Base-by-base conservation (phyloP, 2,888 invertebrate species). In the Pollenia amentaria region DNA sequence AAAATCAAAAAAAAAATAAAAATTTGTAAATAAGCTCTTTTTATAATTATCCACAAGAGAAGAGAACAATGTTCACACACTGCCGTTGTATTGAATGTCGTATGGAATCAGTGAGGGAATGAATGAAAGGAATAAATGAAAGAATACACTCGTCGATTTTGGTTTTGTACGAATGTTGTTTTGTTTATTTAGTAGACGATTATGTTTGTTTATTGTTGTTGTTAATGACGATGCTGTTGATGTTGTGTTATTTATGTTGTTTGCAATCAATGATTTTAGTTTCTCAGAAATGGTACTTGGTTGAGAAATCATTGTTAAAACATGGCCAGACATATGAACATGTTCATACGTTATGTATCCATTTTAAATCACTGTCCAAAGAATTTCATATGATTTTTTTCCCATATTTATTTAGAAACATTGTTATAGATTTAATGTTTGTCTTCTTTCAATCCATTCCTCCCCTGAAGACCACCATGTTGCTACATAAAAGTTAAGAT, bases 141-240 rank as follows among this genome's bases (percentile, higher is more conserved):
- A 62, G 60, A 70, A 77, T 53, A 42, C 57, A 65, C 7, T 62
- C 7, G 51, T 44, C 57, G 40, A 44, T 60, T 81, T 77, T 77
- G 21, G 55, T 72, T 78, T 57, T 38, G 16, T 73, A 44, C 65
- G 60, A 72, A 40, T 70, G 42, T 64, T 67, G 6, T 44, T 73
- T 79, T 77, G 72, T 84, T 87, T 84, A 80, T 72, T 84, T 84
- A 73, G 73, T 75, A 72, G 67, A 77, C 80, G 87, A 87, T 84
- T 87, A 81, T 77, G 80, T 80, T 87, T 80, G 80, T 70, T 86
- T 82, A 75, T 75, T 79, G 70, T 70, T 69, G 80, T n/a, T 72
- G 60, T 16, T 69, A 40, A 42, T 38, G 55, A 38, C 69, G 48
- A 62, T 62, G n/a, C 67, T 57, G 14, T 18, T 65, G 8, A 9